Percentiles rank a stretch among this genome's conserved stretches.
Conservation (phyloP, 2,888 invertebrate species). For the Lasioglossum marginatum region DNA sequence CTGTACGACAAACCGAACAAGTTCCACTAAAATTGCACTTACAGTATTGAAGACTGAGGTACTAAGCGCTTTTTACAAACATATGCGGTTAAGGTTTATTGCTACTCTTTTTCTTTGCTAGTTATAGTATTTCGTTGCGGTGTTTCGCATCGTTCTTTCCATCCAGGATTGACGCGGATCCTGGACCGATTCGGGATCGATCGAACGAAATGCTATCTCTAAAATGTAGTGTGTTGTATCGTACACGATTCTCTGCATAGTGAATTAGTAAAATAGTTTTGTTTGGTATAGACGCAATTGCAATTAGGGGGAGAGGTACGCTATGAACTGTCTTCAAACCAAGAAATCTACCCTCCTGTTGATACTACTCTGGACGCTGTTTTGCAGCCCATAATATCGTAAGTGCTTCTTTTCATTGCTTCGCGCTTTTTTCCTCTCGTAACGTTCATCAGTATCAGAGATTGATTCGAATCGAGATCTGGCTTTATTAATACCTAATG, state of each 20-base stretch:
- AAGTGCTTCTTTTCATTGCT: constrained; percentile 76
- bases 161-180: background rate
- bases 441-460: constrained; percentile 42
- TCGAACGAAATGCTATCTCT: constrained; percentile 49
- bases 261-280: constrained; percentile 79
- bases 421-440: constrained; percentile 51
- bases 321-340: constrained; percentile 83
- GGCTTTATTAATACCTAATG: constrained; percentile 70
- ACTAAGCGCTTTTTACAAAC: constrained; percentile 51
- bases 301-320: constrained; percentile 83
- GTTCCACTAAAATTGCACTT: constrained; percentile 42
- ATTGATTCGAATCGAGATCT: constrained; percentile 37
- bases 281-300: constrained; percentile 83
- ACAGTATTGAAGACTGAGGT: constrained; percentile 29
- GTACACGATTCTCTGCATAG: constrained; percentile 51
- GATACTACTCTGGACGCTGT: constrained; percentile 83
- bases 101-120: constrained; percentile 39
- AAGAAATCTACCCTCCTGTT: constrained; percentile 81
- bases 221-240: constrained; percentile 49
- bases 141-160: background rate
- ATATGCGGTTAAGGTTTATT: constrained; percentile 51
- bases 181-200: background rate
- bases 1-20: constrained; percentile 28
- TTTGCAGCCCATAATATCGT: constrained; percentile 84
- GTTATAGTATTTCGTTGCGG: constrained; percentile 41